phyloP scores from a whole-genome alignment of 1,140 invertebrate species.

The Bombus sylvicola region DNA sequence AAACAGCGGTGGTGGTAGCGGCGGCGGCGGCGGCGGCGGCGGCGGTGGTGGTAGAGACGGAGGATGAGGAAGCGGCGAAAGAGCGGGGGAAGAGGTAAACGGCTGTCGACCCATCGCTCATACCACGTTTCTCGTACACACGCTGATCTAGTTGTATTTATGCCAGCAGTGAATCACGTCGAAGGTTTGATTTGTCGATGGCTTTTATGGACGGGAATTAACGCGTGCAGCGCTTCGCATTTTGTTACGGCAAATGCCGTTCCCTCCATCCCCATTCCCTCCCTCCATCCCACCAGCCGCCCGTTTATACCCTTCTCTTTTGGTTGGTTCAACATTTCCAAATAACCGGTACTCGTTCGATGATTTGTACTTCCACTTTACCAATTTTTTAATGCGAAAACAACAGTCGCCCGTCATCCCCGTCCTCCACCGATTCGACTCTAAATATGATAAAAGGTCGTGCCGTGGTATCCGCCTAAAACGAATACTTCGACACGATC shows the following conservation, averaged over 20 bases:
- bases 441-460: not conserved
- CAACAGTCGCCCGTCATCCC: constrained; percentile 33
- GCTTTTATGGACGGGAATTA: constrained; percentile 83
- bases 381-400: constrained; percentile 77
- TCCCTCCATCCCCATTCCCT: constrained; percentile 44
- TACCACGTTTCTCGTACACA: constrained; percentile 77
- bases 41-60: constrained; percentile 45
- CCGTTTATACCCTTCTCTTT: constrained; percentile 49
- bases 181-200: constrained; percentile 82
- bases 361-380: constrained; percentile 79
- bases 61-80: constrained; percentile 35
- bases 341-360: constrained; percentile 71
- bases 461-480: too few relatives aligned
- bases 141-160: constrained; percentile 83
- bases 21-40: not conserved
- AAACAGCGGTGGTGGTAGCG: not conserved
- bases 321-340: constrained; percentile 73
- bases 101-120: constrained; percentile 80
- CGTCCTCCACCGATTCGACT: not conserved
- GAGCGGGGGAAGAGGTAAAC: constrained; percentile 51
- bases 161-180: constrained; percentile 82
- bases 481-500: not conserved
- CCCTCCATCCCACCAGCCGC: not conserved
- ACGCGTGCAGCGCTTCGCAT: constrained; percentile 79
- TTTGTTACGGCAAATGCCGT: constrained; percentile 81